A percentile compares a stretch with the other conserved stretches of the same genome.
These are phyloP conservation scores for Cantharis nigra DNA, from an alignment of 2,888 invertebrate genomes.

Conservation along the genomic window DNA sequence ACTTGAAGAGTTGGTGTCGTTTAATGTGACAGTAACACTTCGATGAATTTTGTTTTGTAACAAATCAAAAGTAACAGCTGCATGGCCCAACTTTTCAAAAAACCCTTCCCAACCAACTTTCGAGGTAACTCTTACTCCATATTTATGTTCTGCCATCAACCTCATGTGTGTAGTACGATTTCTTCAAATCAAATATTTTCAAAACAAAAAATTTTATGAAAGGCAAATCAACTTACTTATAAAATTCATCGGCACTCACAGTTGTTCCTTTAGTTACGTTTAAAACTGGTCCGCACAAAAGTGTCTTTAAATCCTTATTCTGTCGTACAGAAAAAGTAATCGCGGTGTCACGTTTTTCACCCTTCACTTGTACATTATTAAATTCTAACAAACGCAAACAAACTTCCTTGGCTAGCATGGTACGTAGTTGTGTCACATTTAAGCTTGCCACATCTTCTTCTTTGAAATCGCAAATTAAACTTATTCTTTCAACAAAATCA, in stretches of 20 bases:
- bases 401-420: constrained; percentile 50
- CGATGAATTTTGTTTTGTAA: constrained; percentile 69
- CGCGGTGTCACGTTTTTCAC: constrained; percentile 44
- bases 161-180: constrained; percentile 66
- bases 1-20: constrained; percentile 55
- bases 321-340: constrained; percentile 56
- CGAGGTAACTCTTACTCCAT: constrained; percentile 61
- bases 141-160: constrained; percentile 70
- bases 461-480: constrained; percentile 38
- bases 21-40: constrained; percentile 61
- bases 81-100: constrained; percentile 65
- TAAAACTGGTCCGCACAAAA: constrained; percentile 66
- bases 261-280: constrained; percentile 63
- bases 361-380: constrained; percentile 49
- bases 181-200: constrained; percentile 51
- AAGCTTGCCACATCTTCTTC: constrained; percentile 46
- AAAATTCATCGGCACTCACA: constrained; percentile 59
- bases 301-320: constrained; percentile 41
- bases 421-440: constrained; percentile 50
- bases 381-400: constrained; percentile 50
- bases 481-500: constrained; percentile 16
- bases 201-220: background rate
- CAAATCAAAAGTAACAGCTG: constrained; percentile 70
- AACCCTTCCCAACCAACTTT: constrained; percentile 60
- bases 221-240: constrained; percentile 54